These are phyloP conservation scores for Sarotherodon lohbergeri DNA, from an alignment of 2,113 vertebrate species.

Conservation along the genomic window DNA sequence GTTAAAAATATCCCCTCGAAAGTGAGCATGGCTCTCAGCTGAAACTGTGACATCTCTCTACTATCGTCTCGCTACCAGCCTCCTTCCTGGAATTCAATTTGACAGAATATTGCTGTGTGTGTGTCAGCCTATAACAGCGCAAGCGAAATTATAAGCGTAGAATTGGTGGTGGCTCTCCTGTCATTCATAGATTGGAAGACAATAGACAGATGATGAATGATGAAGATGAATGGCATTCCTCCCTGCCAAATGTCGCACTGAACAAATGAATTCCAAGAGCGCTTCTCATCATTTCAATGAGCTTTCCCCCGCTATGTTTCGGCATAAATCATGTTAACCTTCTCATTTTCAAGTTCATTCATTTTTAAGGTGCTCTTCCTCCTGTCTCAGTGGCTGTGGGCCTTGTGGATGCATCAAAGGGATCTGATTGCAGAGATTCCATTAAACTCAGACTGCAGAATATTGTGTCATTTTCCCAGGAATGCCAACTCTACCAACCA, in stretches of 20 bases:
- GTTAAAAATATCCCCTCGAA: neutral
- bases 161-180: conserved; percentile 8
- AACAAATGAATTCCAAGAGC: conserved; percentile 62
- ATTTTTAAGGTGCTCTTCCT: conserved; percentile 62
- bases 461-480: conserved; percentile 37
- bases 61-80: neutral
- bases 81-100: neutral
- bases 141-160: conserved; percentile 13
- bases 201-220: conserved; percentile 57
- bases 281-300: conserved; percentile 63
- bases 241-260: conserved; percentile 12
- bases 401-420: conserved; percentile 27
- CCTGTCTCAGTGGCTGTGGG: conserved; percentile 13
- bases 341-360: conserved; percentile 72
- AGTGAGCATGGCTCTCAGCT: neutral
- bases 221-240: conserved; percentile 53
- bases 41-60: neutral
- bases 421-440: conserved; percentile 48
- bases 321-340: conserved; percentile 70
- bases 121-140: conserved; percentile 1
- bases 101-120: neutral
- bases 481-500: conserved; percentile 39
- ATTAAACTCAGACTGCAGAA: conserved; percentile 52
- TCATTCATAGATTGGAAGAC: conserved; percentile 40
- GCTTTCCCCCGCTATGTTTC: conserved; percentile 33